Evolutionary conservation across 2,888 invertebrate genomes (phyloP).

Genomic region (Cabera pusaria): DNA sequence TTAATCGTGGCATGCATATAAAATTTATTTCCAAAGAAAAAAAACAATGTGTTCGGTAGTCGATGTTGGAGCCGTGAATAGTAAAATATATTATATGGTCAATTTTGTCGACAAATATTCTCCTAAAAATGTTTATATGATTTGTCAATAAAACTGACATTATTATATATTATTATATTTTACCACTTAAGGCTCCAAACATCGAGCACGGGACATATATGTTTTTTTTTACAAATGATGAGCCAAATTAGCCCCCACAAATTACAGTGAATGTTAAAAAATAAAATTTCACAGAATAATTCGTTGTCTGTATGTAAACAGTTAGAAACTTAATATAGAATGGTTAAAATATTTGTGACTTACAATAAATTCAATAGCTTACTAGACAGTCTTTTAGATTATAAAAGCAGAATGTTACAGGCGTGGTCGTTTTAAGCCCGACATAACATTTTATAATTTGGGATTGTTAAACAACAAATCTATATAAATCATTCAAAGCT

Average conservation of each 20-base stretch:
- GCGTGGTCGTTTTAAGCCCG: conserved; percentile 7
- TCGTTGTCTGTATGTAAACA: conserved; percentile 71
- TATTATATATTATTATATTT: no score
- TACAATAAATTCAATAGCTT: conserved; percentile 77
- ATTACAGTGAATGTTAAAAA: conserved; percentile 40
- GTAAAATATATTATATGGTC: no score
- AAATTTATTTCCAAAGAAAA: conserved; percentile 10
- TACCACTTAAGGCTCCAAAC: no score
- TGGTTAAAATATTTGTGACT: conserved; percentile 77
- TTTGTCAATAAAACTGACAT: no score
- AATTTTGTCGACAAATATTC: no score
- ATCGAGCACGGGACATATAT: no score
- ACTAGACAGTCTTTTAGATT: conserved; percentile 81
- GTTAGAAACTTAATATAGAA: conserved; percentile 65
- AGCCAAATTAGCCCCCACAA: conserved; percentile 36
- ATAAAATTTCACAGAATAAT: conserved; percentile 66
- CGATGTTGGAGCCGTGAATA: no score
- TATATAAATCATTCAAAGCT: conserved; percentile 5
- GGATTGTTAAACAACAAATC: conserved; percentile 5
- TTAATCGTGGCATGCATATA: conserved; percentile 23
- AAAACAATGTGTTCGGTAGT: no score
- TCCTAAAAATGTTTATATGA: no score
- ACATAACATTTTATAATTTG: conserved; percentile 4
- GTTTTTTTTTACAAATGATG: conserved; percentile 44
- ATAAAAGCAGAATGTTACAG: conserved; percentile 34